phyloP scores from a whole-genome alignment of 2,888 invertebrate genomes.

The Eilema griseolum region DNA sequence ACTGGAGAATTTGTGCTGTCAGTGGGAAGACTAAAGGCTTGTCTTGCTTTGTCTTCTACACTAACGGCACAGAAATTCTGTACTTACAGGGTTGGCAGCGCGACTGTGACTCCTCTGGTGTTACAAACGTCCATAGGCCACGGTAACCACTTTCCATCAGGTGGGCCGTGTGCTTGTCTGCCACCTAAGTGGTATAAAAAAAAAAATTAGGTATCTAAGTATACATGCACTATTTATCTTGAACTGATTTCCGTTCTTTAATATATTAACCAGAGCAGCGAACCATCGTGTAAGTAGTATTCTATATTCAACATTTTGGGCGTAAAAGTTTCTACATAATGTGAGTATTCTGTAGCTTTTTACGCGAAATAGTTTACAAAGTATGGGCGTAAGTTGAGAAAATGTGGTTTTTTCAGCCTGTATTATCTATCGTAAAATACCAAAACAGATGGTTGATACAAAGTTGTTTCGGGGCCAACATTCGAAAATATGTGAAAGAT shows the following conservation, averaged over 20 bases:
- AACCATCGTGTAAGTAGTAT: conserved; percentile 38
- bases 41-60: no score
- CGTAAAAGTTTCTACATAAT: conserved; percentile 45
- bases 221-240: no score
- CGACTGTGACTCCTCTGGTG: no score
- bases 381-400: conserved; percentile 40
- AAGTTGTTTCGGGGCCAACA: conserved; percentile 31
- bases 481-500: background rate
- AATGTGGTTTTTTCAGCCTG: conserved; percentile 39
- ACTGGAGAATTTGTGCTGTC: no score
- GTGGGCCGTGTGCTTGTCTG: no score
- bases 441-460: conserved; percentile 30
- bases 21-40: no score
- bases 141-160: no score
- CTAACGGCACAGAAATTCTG: no score
- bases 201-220: no score
- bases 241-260: background rate
- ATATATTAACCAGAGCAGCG: conserved; percentile 26
- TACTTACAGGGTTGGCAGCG: no score
- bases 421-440: conserved; percentile 14
- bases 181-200: no score
- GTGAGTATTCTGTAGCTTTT: conserved; percentile 45
- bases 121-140: no score
- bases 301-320: conserved; percentile 47
- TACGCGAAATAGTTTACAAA: conserved; percentile 42